phyloP scores from a whole-genome alignment of 2,113 vertebrate genomes.

The Labrus mixtus region DNA sequence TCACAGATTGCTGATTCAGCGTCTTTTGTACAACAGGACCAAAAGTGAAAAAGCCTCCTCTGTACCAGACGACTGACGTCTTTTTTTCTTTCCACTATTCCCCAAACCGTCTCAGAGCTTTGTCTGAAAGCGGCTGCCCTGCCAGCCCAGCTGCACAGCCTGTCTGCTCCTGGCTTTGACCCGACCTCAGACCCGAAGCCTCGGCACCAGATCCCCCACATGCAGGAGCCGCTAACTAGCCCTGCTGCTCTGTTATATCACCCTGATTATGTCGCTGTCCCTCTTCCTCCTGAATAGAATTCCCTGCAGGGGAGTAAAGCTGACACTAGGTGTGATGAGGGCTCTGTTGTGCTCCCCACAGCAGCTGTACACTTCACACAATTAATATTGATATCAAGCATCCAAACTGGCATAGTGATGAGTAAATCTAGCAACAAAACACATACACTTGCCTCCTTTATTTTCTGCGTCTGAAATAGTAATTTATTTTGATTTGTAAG shows the following conservation, averaged over 20 bases:
- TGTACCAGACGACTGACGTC: slow-evolving; percentile 4
- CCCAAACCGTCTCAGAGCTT: slow-evolving; percentile 13
- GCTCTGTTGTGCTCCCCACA: slow-evolving; percentile 22
- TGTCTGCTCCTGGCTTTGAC: slow-evolving; percentile 29
- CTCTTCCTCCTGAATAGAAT: slow-evolving; percentile 17
- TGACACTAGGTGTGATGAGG: slow-evolving; percentile 47
- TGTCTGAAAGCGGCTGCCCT: slow-evolving; percentile 10
- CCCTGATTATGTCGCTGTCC: background rate
- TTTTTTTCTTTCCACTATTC: slow-evolving; percentile 8
- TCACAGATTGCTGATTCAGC: slow-evolving; percentile 37
- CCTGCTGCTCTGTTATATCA: slow-evolving; percentile 31
- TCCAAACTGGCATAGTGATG: slow-evolving; percentile 36
- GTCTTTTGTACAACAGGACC: background rate
- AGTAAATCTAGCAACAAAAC: slow-evolving; percentile 18
- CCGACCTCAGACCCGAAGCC: slow-evolving; percentile 16
- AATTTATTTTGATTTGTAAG: too few relatives aligned
- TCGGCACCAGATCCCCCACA: background rate
- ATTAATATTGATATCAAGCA: slow-evolving; percentile 47
- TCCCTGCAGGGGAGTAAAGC: slow-evolving; percentile 38
- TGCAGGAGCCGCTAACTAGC: slow-evolving; percentile 21
- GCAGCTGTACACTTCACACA: slow-evolving; percentile 49
- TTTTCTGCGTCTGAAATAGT: background rate
- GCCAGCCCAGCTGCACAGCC: slow-evolving; percentile 22
- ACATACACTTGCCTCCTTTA: background rate
- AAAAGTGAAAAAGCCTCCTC: background rate